Evolutionary conservation across 2,113 vertebrate genomes (phyloP), one percentile per base, ranked within the genome.

Genomic region (Panthera tigris): DNA sequence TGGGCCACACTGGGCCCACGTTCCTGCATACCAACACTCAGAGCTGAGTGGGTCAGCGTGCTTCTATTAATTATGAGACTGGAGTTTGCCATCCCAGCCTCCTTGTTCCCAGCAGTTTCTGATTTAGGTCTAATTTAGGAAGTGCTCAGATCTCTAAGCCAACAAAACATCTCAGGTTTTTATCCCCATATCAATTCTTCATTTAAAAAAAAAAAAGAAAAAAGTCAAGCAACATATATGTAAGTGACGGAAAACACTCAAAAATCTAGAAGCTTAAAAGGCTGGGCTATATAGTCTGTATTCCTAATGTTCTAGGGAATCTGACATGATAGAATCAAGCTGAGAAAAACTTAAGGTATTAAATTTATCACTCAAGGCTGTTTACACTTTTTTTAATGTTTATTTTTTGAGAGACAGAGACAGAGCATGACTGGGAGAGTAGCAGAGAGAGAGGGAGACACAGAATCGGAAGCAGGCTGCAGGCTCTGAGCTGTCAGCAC

Each of bases 191-290:
- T 15, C 73, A 71, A 76, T 39, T 76, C 61, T 39, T 97, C 21
- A 31, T 61, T 69, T 3, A 69, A 80, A 94, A 66, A 52, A 48
- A 71, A 79, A 86, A 84, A 88, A 71, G 73, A 86, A 84, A 88
- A 57, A 57, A 57, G 55, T 31, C 36, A 78, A 83, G 36, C n/a
- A 76, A 27, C 16, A 65, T 57, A 41, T 7, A 65, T 12, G 39
- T 5, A 69, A n/a, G 39, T 65, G 36, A 87, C n/a, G 21, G 39
- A 84, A 90, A 84, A 88, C 45, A 74, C 21, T 41, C 48, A 91
- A 76, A 68, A 85, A 80, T 63, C 52, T 78, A 82, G 48, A 96
- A 25, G 50, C 12, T 27, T 33, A 31, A 83, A 90, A 84, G 29
- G 13, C 48, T 33, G 12, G 18, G 18, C 36, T 69, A 25, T 21